A percentile compares a stretch with the other conserved stretches of the same genome.
These are phyloP conservation scores for Agrochola circellaris DNA, from an alignment of 2,888 invertebrate genomes.

Conservation along the genomic window DNA sequence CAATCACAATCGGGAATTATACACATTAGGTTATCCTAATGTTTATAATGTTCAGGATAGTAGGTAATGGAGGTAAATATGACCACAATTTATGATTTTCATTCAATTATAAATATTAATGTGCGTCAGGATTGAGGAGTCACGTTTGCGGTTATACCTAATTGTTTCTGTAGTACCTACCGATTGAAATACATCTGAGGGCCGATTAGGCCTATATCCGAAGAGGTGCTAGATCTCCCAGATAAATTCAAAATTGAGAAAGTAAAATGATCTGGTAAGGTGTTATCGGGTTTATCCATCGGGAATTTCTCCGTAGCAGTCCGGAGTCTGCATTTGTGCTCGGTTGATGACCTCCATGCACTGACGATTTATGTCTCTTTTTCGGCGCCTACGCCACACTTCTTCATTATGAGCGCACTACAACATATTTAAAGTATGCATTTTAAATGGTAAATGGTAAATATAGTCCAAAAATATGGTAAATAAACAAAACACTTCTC, in stretches of 20 bases:
- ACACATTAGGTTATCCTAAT: neutral
- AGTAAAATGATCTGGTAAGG: neutral
- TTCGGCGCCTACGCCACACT: no score
- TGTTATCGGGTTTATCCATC: neutral
- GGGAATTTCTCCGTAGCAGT: neutral
- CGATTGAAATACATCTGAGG: neutral
- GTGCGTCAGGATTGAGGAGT: neutral
- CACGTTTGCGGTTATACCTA: neutral
- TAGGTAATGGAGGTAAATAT: neutral
- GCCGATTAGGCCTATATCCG: neutral
- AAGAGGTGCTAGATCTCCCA: no score
- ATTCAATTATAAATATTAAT: neutral
- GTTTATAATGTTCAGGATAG: neutral
- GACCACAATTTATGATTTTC: neutral
- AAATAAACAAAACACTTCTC: no score
- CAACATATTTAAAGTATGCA: no score
- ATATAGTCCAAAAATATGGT: no score
- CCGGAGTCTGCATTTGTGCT: neutral
- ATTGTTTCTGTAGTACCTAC: neutral
- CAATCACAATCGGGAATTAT: no score
- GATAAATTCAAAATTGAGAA: neutral
- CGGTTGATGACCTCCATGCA: no score
- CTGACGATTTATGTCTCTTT: no score
- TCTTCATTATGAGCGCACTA: no score
- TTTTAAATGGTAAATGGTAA: no score